These are phyloP conservation scores for Rhegmatorhina hoffmannsi DNA, from an alignment of 2,113 vertebrate genomes.

Conservation along the genomic window DNA sequence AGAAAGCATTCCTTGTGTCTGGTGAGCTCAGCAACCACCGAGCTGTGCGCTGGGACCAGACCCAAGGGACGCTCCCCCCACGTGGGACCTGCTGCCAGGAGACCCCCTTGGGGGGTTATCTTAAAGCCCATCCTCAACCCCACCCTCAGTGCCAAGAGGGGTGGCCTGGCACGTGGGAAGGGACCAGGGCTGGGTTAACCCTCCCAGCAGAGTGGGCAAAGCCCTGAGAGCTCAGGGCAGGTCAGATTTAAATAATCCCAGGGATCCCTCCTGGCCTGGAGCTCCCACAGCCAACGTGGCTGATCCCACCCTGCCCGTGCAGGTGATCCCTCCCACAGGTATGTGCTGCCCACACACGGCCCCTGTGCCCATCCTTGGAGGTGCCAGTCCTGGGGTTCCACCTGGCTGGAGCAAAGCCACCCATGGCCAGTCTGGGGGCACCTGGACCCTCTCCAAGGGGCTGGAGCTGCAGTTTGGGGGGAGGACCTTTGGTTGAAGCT, in stretches of 20 bases:
- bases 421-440: neutral
- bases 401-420: neutral
- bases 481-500: neutral
- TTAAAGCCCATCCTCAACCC: neutral
- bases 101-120: rapidly evolving
- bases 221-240: neutral
- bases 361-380: rapidly evolving
- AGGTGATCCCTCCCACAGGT: neutral
- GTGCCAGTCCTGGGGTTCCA: neutral
- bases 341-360: neutral
- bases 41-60: neutral
- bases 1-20: neutral
- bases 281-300: neutral
- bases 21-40: neutral
- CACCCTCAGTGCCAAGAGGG: neutral
- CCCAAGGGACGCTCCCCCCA: neutral
- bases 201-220: neutral
- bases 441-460: neutral
- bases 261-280: neutral
- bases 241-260: neutral
- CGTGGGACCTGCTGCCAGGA: neutral
- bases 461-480: neutral
- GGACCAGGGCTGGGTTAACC: neutral
- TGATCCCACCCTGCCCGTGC: neutral
- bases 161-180: neutral